Percentiles rank a stretch among this genome's conserved stretches.
Evolutionary conservation across 2,113 vertebrate species (phyloP).

Genomic region (Platichthys stellatus): DNA sequence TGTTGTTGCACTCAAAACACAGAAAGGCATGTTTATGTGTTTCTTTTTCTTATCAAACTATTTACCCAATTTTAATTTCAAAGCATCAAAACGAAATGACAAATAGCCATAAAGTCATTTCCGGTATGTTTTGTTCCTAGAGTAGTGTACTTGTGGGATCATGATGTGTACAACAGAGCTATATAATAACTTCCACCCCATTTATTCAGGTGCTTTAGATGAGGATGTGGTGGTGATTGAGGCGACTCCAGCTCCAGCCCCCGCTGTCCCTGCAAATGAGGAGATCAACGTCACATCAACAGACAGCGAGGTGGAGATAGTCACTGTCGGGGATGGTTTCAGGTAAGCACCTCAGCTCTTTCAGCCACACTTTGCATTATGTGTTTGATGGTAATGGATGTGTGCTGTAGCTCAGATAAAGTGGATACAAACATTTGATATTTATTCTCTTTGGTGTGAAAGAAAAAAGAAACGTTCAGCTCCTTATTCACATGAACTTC

Average conservation of each 20-base stretch:
- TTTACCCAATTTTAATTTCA: neutral
- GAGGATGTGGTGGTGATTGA: conserved; percentile 99
- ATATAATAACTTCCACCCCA: conserved; percentile 1
- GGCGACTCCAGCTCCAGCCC: conserved; percentile 93
- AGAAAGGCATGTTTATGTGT: neutral
- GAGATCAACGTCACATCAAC: conserved; percentile 99
- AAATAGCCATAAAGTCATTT: neutral
- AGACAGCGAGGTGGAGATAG: conserved; percentile 98
- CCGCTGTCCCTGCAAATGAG: conserved; percentile 93
- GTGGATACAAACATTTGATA: no score
- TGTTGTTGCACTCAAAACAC: neutral
- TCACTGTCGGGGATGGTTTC: conserved; percentile 95
- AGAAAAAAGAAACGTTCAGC: no score
- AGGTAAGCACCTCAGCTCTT: conserved; percentile 81
- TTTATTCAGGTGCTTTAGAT: conserved; percentile 89
- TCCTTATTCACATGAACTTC: no score
- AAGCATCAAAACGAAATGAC: neutral
- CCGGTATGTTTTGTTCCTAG: neutral
- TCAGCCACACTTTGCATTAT: neutral
- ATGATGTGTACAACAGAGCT: neutral
- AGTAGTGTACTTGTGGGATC: neutral
- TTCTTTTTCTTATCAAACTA: neutral
- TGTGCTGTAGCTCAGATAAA: neutral
- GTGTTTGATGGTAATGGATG: neutral
- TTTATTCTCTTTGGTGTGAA: no score